Conservation (phyloP, 2,113 vertebrate genomes). For the Fregetta grallaria region DNA sequence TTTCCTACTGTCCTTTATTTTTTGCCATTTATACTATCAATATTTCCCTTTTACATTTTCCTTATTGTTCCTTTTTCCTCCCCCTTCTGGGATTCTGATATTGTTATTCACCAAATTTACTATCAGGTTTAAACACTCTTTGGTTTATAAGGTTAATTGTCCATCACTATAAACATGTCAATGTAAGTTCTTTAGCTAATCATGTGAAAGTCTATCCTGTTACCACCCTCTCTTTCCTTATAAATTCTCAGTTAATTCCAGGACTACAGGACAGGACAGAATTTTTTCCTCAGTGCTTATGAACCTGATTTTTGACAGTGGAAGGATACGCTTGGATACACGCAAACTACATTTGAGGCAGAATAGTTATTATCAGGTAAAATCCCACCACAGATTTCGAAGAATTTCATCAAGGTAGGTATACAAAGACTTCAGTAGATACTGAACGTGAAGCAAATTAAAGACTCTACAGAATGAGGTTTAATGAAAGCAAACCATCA, state of each 20-base stretch:
- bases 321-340: not conserved
- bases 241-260: not conserved
- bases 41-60: not conserved
- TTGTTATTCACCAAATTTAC: not conserved
- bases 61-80: not conserved
- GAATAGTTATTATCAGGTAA: not conserved
- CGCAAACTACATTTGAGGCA: not conserved
- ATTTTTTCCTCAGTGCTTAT: not conserved
- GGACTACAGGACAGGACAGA: not conserved
- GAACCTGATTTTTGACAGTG: not conserved
- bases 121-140: not conserved
- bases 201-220: not conserved
- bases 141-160: not conserved
- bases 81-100: not conserved
- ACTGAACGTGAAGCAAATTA: not conserved
- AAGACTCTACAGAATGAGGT: not conserved
- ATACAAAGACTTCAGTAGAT: not conserved
- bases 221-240: not conserved
- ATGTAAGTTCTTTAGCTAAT: not conserved
- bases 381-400: not conserved
- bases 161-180: not conserved
- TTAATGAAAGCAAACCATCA: not conserved
- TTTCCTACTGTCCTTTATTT: not conserved
- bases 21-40: not conserved
- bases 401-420: not conserved